Base-by-base conservation (phyloP, 1,140 invertebrate species). In the Eciton burchellii region DNA sequence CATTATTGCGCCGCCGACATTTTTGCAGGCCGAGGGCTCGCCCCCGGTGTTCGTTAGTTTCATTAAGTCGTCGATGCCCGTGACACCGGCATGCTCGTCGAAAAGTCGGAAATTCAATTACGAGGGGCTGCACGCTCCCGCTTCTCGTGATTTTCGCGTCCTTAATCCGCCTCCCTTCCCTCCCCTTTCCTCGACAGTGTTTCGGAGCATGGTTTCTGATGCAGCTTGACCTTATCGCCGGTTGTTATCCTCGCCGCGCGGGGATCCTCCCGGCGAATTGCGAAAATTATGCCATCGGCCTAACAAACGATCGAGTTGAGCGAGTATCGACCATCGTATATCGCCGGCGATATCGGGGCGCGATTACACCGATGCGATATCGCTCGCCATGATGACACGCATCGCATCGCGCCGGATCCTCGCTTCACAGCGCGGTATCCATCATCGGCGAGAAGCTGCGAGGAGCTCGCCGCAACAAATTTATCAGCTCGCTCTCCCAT, bases 21-120 rank as follows among this genome's bases (percentile, higher is more conserved):
- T 79, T 68, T 79, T 79, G 12, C 56, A 70, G 70, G 35, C 74
- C 63, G 43, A 8, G 24, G 74, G 49, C n/a, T 57, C 63, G 63
- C 74, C 63, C 41, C 63, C 63, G 21, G 49, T 45, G 63, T 79
- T 70, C 49, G 35, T 79, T 79, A 70, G 63, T 45, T 79, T 79
- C 63, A 45, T 79, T 79, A 79, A 43, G 52, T 70, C 19, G 74
- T 57, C 70, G 49, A 70, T 56, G n/a, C 24, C 52, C 63, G 49
- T 70, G 74, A 70, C 63, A 79, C 35, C 63, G 63, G 16, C 6
- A 70, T 19, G 29, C 66, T n/a, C 47, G 26, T 35, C 21, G 74
- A 68, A 77, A 77, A 68, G 26, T n/a, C n/a, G 29, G 41, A 79
- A 79, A 70, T 79, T 79, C 26, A 79, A 68, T 79, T 79, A 57